These are phyloP conservation scores for Ptycholaimellus sp. DNA, from an alignment of 2,888 invertebrate genomes.

Conservation along the genomic window DNA sequence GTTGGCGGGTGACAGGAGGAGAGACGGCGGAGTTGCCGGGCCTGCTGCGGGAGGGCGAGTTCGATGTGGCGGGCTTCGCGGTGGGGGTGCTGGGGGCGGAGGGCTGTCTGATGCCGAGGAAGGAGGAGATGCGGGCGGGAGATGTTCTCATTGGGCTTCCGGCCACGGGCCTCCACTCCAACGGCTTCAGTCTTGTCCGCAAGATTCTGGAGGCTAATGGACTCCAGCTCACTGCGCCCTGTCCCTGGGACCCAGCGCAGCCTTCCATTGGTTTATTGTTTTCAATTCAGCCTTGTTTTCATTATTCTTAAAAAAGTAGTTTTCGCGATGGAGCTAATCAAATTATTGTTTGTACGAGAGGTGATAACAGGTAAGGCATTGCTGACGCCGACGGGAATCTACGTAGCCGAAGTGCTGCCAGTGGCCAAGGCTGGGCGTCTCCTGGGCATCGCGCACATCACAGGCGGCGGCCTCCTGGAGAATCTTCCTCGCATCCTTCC, in stretches of 20 bases:
- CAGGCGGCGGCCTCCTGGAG: slow-evolving; percentile 68
- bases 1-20: slow-evolving; percentile 39
- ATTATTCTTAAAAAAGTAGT: too few species aligned
- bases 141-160: slow-evolving; percentile 63
- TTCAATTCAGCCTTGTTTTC: too few species aligned
- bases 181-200: slow-evolving; percentile 70
- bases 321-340: background rate
- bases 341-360: slow-evolving; percentile 1
- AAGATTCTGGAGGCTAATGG: slow-evolving; percentile 45
- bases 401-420: slow-evolving; percentile 49
- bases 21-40: slow-evolving; percentile 96
- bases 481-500: slow-evolving; percentile 66
- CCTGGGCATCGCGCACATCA: slow-evolving; percentile 73
- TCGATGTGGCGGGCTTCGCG: slow-evolving; percentile 83
- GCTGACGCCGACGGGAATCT: slow-evolving; percentile 60
- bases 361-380: slow-evolving; percentile 45
- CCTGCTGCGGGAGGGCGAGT: slow-evolving; percentile 60
- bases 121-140: slow-evolving; percentile 37
- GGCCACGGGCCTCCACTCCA: slow-evolving; percentile 75
- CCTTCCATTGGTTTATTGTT: too few species aligned
- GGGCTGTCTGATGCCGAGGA: slow-evolving; percentile 28
- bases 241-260: slow-evolving; percentile 30
- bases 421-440: slow-evolving; percentile 45
- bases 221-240: slow-evolving; percentile 45
- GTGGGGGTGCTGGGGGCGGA: slow-evolving; percentile 66